Conservation (phyloP, 2,113 vertebrate genomes). For the Lathamus discolor region DNA sequence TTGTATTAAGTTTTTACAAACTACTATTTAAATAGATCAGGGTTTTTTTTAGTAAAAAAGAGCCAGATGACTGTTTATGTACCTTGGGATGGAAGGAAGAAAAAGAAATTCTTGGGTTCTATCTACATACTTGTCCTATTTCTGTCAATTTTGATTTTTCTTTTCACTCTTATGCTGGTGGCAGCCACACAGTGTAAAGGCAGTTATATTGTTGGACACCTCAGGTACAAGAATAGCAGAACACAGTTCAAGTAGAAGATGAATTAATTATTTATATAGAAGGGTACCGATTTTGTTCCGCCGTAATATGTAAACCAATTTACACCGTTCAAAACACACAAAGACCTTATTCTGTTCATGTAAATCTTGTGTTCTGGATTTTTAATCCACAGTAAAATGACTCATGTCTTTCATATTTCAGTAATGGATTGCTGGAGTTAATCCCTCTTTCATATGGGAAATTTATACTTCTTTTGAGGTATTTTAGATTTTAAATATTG, state of each 20-base stretch:
- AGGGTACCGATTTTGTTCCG: neutral
- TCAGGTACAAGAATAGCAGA: constrained; percentile 41
- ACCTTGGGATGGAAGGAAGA: constrained; percentile 15
- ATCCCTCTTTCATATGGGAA: neutral
- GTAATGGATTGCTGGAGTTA: neutral
- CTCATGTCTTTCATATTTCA: neutral
- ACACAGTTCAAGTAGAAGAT: constrained; percentile 24
- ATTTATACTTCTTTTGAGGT: neutral
- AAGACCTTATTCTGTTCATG: neutral
- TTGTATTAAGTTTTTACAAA: neutral
- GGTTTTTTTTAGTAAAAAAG: constrained; percentile 7
- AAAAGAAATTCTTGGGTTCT: constrained; percentile 36
- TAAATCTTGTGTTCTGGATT: constrained; percentile 7
- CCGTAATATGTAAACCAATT: neutral
- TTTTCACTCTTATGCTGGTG: constrained; percentile 54
- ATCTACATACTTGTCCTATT: constrained; percentile 65
- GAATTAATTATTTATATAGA: constrained; percentile 32
- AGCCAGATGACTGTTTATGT: neutral
- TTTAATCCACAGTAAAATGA: neutral
- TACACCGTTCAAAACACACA: neutral
- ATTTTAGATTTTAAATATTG: neutral
- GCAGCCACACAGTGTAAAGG: constrained; percentile 39
- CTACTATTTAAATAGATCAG: neutral
- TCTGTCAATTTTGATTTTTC: constrained; percentile 74
- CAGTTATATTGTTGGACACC: constrained; percentile 47